Base-by-base conservation (phyloP, 2,888 invertebrate genomes). In the Meteorus cinctellus region DNA sequence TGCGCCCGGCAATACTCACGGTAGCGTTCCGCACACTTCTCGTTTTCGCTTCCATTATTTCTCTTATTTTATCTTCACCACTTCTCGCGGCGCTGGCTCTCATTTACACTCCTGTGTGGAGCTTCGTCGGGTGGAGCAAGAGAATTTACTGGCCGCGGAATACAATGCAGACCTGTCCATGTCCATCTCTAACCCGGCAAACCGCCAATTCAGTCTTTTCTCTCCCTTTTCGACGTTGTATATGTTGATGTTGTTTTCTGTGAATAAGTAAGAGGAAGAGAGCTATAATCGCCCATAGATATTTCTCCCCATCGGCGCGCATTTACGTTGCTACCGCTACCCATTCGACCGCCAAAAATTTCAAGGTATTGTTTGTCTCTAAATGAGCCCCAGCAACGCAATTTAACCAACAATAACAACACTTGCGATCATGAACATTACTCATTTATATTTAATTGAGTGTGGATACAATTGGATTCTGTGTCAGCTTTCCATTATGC, bases 121-220 rank as follows among this genome's bases (percentile, higher is more conserved):
- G 77, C 73, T 73, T 59, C 62, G 76, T 65, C 77, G 74, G 19
- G 55, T 55, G 55, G 19, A 55, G 55, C 55, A 59, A 24, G 81
- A 89, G 86, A 86, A 89, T 89, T 89, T 89, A 89, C 89, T 89
- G 89, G 87, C 87, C 84, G 80, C 79, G 82, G 88, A 88, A 89
- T 86, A 89, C 89, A 89, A 89, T 89, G 89, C 89, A 86, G 85
- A 86, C 87, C 88, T 88, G 87, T 89, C 88, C 86, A 84, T 88
- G 89, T 88, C 89, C 88, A 87, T 89, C 89, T 81, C 74, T 70
- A 60, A 72, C 27, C 45, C 48, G 24, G 70, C 69, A 55, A 62
- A 48, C 60, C 41, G 66, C 69, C 34, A 63, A 31, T 36, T 14
- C 34, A 51, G 51, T 59, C 45, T 36, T 69, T 36, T 69, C 60